phyloP scores from a whole-genome alignment of 2,113 vertebrate species.

The Lagenorhynchus albirostris region DNA sequence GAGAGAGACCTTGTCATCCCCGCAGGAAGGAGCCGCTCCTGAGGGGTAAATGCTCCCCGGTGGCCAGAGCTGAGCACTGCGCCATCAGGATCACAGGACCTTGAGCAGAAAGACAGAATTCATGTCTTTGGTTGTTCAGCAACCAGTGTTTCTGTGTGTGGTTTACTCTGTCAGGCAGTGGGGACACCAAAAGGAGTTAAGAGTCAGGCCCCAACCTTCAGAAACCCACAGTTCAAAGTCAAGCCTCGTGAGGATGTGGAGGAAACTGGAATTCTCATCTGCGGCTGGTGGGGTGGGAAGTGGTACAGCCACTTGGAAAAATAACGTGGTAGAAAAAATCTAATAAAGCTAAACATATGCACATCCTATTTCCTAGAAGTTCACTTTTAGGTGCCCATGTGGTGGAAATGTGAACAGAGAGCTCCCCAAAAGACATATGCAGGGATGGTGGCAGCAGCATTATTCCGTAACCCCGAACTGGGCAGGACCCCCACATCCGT shows the following conservation, averaged over 20 bases:
- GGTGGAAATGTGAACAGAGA: too few relatives aligned
- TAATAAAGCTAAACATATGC: too few relatives aligned
- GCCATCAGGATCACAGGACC: not conserved
- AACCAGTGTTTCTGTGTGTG: not conserved
- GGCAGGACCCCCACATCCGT: too few relatives aligned
- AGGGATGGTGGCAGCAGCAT: too few relatives aligned
- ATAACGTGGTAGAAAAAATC: too few relatives aligned
- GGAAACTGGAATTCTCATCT: not conserved
- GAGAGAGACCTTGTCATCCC: not conserved
- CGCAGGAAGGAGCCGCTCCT: not conserved
- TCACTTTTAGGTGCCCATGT: not conserved
- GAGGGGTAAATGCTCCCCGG: rapidly evolving
- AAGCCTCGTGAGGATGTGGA: not conserved
- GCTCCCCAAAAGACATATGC: too few relatives aligned
- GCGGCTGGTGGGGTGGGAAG: too few relatives aligned
- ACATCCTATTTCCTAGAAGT: not conserved
- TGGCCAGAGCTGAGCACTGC: rapidly evolving
- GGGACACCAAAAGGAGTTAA: not conserved
- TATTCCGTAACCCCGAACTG: too few relatives aligned
- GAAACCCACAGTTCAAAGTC: not conserved
- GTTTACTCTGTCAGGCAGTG: not conserved
- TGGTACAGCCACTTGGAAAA: too few relatives aligned
- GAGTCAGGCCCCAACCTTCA: not conserved
- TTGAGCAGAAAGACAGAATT: too few relatives aligned
- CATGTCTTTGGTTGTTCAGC: not conserved